Base-by-base conservation (phyloP, 1,140 invertebrate genomes). In the Scaptomyza graminum region DNA sequence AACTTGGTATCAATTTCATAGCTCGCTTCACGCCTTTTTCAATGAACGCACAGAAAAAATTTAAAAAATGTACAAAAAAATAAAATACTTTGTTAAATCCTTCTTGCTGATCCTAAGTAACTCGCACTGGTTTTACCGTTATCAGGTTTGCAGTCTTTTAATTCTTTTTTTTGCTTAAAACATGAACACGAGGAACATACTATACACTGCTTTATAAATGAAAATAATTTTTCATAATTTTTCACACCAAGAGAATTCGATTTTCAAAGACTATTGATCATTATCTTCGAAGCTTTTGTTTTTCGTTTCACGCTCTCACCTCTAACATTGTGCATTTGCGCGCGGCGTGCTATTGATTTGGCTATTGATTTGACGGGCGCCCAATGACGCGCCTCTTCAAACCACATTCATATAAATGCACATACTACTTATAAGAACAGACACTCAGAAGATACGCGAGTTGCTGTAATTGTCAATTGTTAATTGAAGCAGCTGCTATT, bases 1-100 rank as follows among this genome's bases (percentile, higher is more conserved):
- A 67, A 72, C 41, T 62, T 66, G 71, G 65, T 84, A 84, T 85
- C 82, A 87, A 85, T 85, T 87, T 85, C 82, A 85, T 79, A 63
- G 81, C 66, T 67, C 15, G 16, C 68, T 37, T 39, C 39, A 54
- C 25, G 61, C 60, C 67, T 57, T 63, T 69, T 9, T 34, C 1
- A 1, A 34, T 41, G 12, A 34, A 9, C 31, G 7, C 31, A 5
- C 15, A 52, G 13, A 31, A 52, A 34, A 52, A 34, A 28, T 1
- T 1, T 9, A 34, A 34, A 15, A 52, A n/a, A n/a, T 1, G 5
- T 5, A 34, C n/a, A 44, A 9, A 43, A n/a, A 37, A 11, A 13
- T 13, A 37, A 13, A 49, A 44, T 22, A 25, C 59, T 37, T 28
- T 51, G 25, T 34, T 16, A 16, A 62, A 51, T 22, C 18, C 18